Conservation (phyloP, 2,888 invertebrate species). For the Meloe dianella region DNA sequence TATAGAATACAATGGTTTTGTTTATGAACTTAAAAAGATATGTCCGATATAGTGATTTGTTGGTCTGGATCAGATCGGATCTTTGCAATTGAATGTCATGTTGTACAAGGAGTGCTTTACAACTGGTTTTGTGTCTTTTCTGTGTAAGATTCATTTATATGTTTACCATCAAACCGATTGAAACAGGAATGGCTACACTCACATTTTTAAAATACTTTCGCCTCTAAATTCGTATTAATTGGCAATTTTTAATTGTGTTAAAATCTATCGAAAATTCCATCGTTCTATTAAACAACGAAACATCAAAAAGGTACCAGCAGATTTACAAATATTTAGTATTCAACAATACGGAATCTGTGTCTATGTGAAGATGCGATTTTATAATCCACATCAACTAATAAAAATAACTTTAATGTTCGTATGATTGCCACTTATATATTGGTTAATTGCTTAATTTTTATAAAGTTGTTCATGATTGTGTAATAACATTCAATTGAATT, state of each 20-base stretch:
- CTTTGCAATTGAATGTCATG: constrained; percentile 53
- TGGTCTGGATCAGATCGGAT: constrained; percentile 53
- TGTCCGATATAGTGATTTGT: constrained; percentile 51
- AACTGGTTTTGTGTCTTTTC: constrained; percentile 3
- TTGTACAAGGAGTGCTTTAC: constrained; percentile 46
- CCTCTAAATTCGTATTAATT: too few relatives aligned
- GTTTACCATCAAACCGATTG: neutral
- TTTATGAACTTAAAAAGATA: constrained; percentile 37
- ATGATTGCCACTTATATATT: neutral
- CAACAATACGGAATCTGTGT: too few relatives aligned
- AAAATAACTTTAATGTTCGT: too few relatives aligned
- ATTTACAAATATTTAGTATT: too few relatives aligned
- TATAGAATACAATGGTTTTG: constrained; percentile 38
- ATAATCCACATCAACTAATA: too few relatives aligned
- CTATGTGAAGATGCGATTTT: too few relatives aligned
- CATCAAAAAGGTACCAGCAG: too few relatives aligned
- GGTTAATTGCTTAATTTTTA: too few relatives aligned
- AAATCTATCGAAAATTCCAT: too few relatives aligned
- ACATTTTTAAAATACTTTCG: neutral
- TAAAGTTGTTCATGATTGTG: neutral
- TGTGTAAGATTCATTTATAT: neutral
- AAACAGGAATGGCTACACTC: neutral
- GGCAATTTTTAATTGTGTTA: too few relatives aligned
- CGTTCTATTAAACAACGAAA: too few relatives aligned
- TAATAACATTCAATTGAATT: neutral